Conservation (phyloP, 1,140 invertebrate genomes). For the Octopus bimaculoides region DNA sequence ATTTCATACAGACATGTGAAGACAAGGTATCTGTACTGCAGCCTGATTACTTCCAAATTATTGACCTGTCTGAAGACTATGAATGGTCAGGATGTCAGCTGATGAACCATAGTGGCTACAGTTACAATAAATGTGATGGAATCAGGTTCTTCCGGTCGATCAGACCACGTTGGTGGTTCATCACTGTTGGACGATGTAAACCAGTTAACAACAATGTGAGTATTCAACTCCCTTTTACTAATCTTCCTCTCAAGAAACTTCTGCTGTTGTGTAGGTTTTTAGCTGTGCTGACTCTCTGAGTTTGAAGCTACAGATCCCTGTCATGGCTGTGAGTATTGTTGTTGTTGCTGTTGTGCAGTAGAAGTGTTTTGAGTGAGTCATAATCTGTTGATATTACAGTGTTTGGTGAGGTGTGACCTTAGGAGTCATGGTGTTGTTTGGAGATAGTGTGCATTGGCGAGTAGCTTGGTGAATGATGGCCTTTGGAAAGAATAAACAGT, state of each 20-base stretch:
- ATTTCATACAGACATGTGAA: constrained; percentile 21
- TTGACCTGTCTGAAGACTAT: constrained; percentile 10
- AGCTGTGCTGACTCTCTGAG: neutral
- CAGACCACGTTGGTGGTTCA: constrained; percentile 48
- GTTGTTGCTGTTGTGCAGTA: too few species aligned
- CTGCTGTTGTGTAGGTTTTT: neutral
- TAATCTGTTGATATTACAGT: too few species aligned
- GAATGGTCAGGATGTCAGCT: constrained; percentile 17
- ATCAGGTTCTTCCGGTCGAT: constrained; percentile 34
- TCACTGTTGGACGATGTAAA: constrained; percentile 72
- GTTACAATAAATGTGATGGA: constrained; percentile 53
- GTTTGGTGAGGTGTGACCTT: too few species aligned
- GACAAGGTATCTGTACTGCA: constrained; percentile 20
- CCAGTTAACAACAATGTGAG: constrained; percentile 56
- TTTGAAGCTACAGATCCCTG: neutral
- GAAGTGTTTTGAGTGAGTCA: too few species aligned
- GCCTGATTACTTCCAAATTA: constrained; percentile 22
- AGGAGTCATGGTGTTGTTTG: too few species aligned
- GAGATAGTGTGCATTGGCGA: too few species aligned
- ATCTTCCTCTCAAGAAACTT: neutral
- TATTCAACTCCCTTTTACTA: neutral
- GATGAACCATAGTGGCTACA: neutral
- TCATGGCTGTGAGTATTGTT: too few species aligned
- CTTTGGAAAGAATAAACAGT: too few species aligned
- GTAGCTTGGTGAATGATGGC: too few species aligned